A percentile compares a stretch with the other conserved stretches of the same genome.
phyloP scores from a whole-genome alignment of 2,888 invertebrate genomes.

The Trileptium ribeirensis region DNA sequence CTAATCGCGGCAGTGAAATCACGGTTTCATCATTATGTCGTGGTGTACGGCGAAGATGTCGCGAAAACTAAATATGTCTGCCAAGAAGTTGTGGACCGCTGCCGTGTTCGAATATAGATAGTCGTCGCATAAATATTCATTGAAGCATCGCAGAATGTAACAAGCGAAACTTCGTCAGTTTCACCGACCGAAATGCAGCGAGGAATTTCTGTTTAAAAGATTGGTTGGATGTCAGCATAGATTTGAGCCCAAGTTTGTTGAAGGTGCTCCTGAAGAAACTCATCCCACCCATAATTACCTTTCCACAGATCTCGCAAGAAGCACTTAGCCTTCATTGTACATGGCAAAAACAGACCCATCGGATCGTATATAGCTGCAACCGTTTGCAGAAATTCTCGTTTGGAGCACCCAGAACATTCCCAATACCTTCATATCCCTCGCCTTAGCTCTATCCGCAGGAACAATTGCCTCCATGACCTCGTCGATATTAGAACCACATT shows the following conservation, averaged over 20 bases:
- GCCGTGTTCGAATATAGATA: conserved; percentile 30
- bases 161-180: conserved; percentile 7
- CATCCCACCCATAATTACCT: conserved; percentile 38
- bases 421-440: background rate
- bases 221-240: background rate
- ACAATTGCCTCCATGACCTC: background rate
- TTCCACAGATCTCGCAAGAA: conserved; percentile 41
- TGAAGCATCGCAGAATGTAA: conserved; percentile 39
- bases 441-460: background rate
- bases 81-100: background rate
- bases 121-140: conserved; percentile 34
- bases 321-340: conserved; percentile 33
- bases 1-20: background rate
- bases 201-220: background rate
- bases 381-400: no score
- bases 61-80: background rate
- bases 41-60: background rate
- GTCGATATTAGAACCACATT: conserved; percentile 13
- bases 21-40: background rate
- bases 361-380: conserved; percentile 39
- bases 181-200: background rate
- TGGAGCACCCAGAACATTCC: conserved; percentile 15
- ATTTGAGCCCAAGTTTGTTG: background rate
- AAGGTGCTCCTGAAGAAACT: conserved; percentile 14
- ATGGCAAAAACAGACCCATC: conserved; percentile 31